Conservation (phyloP, 2,888 invertebrate genomes). For the Elegia similella region DNA sequence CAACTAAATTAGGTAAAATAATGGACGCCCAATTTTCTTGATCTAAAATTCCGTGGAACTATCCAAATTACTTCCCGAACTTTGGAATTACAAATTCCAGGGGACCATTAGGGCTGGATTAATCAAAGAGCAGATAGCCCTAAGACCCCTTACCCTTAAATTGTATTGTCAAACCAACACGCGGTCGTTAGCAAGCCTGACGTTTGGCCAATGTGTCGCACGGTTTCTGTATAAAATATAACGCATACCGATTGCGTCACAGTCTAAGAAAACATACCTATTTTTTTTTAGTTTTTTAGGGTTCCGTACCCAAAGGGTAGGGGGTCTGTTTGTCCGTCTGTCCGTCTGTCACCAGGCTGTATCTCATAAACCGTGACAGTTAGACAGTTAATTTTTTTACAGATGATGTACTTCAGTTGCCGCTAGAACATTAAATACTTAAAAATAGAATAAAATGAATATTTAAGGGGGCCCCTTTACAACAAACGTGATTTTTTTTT, state of each 20-base stretch:
- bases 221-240: slow-evolving; percentile 24
- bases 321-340: no score
- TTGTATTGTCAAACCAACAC: slow-evolving; percentile 68
- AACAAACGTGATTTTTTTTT: no score
- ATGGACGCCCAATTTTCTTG: background rate
- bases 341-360: no score
- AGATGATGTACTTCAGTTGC: no score
- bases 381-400: no score
- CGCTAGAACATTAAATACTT: no score
- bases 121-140: slow-evolving; percentile 64
- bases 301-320: no score
- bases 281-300: no score
- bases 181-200: slow-evolving; percentile 48
- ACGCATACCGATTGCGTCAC: slow-evolving; percentile 20
- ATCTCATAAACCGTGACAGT: no score
- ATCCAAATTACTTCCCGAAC: slow-evolving; percentile 44
- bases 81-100: slow-evolving; percentile 60
- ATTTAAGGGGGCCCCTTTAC: no score
- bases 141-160: slow-evolving; percentile 56
- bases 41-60: slow-evolving; percentile 34
- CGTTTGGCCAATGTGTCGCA: slow-evolving; percentile 33
- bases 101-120: slow-evolving; percentile 60
- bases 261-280: slow-evolving; percentile 23
- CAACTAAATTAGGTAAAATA: slow-evolving; percentile 2
- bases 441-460: no score